Base-by-base conservation (phyloP, 2,888 invertebrate species). In the Chymomyza fuscimana region DNA sequence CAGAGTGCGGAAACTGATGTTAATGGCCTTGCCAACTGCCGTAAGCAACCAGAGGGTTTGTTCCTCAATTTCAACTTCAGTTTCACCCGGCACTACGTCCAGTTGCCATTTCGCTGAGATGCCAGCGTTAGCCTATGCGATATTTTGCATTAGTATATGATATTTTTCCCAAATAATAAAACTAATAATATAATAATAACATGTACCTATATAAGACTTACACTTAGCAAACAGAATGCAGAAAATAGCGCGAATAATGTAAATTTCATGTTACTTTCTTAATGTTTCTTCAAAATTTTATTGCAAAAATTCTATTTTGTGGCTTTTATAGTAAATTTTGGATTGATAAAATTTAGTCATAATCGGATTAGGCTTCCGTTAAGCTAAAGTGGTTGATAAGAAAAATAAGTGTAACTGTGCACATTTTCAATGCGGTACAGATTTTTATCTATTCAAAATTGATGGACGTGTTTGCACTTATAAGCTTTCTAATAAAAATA, bases 221-320 rank as follows among this genome's bases (percentile, higher is more conserved):
- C 87, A 54, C 76, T 67, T 51, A 84, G 51, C 66, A 88, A 77
- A 65, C 78, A 79, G 32, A 84, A 15, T 7, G 77, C 84, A 6
- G 76, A 82, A 40, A 82, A 10, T n/a, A 84, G 60, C 40, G 77
- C 73, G 52, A 88, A 64, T 32, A 81, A 46, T 5, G 79, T 74
- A 36, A 79, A 70, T 76, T 87, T 88, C 87, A 87, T 87, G 12
- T 73, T 81, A 56, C 29, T 54, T 63, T 16, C 40, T 19, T 61
- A 16, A 40, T 40, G 40, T 40, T 40, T 40, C 40, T 40, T 40
- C 2, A 10, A 40, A 6, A 10, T 10, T 40, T 40, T 4, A 3
- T 40, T 4, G 40, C 5, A 10, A 10, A 40, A 10, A 9, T 40
- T 10, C 3, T 10, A 9, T 10, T 40, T 40, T 2, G 40, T 2